phyloP scores from a whole-genome alignment of 2,888 invertebrate genomes.

The Phengaris alcon region DNA sequence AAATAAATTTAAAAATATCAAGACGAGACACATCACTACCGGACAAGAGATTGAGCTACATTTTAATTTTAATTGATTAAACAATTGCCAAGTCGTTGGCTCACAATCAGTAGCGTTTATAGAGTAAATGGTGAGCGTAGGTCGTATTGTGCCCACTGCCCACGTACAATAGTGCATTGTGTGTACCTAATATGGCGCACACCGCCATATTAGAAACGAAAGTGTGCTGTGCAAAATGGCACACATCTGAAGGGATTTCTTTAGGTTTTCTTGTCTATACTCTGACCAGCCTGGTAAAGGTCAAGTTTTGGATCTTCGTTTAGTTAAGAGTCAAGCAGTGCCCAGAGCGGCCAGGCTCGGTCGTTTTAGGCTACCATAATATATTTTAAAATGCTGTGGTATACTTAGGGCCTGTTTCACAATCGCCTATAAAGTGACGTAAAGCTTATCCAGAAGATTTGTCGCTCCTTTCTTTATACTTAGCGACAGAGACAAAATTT shows the following conservation, averaged over 20 bases:
- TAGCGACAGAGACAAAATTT: no score
- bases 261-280: neutral
- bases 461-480: no score
- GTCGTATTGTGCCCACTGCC: neutral
- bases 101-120: constrained; percentile 17
- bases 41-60: neutral
- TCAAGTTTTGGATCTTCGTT: neutral
- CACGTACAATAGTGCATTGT: constrained; percentile 18
- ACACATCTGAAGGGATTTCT: neutral
- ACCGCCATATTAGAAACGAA: constrained; percentile 15
- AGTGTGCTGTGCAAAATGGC: neutral
- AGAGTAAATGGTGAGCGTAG: constrained; percentile 13
- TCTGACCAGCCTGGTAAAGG: neutral
- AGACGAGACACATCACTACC: neutral
- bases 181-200: constrained; percentile 21
- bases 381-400: no score
- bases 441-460: no score
- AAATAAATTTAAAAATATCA: neutral
- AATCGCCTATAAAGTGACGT: no score
- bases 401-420: no score
- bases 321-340: neutral
- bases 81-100: constrained; percentile 18
- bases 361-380: no score
- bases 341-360: no score
- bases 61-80: constrained; percentile 18